These are phyloP conservation scores for Nymphalis urticae DNA, from an alignment of 2,888 invertebrate species.

Conservation along the genomic window DNA sequence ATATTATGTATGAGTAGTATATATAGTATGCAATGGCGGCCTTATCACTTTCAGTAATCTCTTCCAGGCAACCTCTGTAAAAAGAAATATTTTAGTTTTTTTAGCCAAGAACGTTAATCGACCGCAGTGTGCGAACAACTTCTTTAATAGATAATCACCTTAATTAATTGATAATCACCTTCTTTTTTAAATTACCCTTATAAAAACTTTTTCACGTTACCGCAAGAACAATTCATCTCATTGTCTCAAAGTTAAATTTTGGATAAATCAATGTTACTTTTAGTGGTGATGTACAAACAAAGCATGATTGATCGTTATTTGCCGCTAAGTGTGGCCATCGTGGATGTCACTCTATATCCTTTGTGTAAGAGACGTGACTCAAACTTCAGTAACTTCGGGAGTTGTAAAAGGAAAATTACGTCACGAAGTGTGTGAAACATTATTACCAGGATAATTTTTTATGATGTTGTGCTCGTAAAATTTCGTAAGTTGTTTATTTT, in stretches of 20 bases:
- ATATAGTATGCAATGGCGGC: too few relatives aligned
- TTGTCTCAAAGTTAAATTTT: background rate
- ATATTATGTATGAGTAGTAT: too few relatives aligned
- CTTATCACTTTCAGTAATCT: too few relatives aligned
- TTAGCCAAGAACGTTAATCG: too few relatives aligned
- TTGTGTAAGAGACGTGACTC: slow-evolving; percentile 28
- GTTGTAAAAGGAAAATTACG: slow-evolving; percentile 31
- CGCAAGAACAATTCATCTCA: background rate
- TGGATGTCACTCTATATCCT: slow-evolving; percentile 35
- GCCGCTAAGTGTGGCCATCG: slow-evolving; percentile 22
- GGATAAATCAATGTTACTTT: slow-evolving; percentile 19
- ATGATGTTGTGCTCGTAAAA: slow-evolving; percentile 28
- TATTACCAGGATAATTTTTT: slow-evolving; percentile 32
- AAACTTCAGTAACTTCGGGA: slow-evolving; percentile 34
- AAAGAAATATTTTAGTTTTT: too few relatives aligned
- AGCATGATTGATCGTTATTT: slow-evolving; percentile 34
- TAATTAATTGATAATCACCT: too few relatives aligned
- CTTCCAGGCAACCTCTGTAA: too few relatives aligned
- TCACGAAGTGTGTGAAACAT: slow-evolving; percentile 25
- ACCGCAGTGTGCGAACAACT: too few relatives aligned
- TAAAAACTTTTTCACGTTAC: too few relatives aligned
- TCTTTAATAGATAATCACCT: too few relatives aligned
- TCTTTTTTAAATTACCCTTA: too few relatives aligned
- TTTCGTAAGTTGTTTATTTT: slow-evolving; percentile 22
- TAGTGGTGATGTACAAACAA: slow-evolving; percentile 27